Base-by-base conservation (phyloP, 2,888 invertebrate species). In the Netelia fuscicornis region DNA sequence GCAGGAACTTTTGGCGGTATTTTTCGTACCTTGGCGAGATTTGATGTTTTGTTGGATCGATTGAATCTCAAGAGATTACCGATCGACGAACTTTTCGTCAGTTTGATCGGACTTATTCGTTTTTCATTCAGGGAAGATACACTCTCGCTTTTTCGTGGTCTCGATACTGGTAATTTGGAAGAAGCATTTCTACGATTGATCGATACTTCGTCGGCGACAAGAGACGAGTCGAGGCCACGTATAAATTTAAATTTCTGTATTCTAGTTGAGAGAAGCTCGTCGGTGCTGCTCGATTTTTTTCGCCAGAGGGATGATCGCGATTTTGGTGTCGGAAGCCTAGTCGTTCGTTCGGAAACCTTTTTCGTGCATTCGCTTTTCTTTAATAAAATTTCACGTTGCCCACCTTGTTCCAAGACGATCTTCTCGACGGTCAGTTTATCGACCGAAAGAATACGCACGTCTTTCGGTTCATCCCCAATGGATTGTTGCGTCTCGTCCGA, bases 371-470 rank as follows among this genome's bases (percentile, higher is more conserved):
- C 91, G 70, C 88, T 89, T 20, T 90, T 90, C 58, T 88, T 91
- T 42, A 89, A 58, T 3, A 90, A 79, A 17, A 90, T 86, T 65
- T 92, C 87, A n/a, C 89, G 89, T 62, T 88, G 87, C 0, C 87
- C 88, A 25, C 84, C 83, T 42, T 86, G 88, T 62, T 90, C 89
- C 42, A 89, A 71, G 0, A 90, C 90, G 48, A 91, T 89, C 74
- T 90, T 91, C 71, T 91, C 91, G 9, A 90, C 80, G n/a, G 89
- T 89, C 11, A 92, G 78, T 77, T 89, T 90, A 68, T 92, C 91
- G 48, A 90, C 88, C n/a, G 90, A 89, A 20, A 90, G 86, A 70
- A 90, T 87, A 17, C 87, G 86, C 11, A 88, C 79, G 67, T 84
- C 83, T 30, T 85, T 80, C 68, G 81, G 65, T 62, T 68, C 42